A percentile compares a stretch with the other conserved stretches of the same genome.
These are phyloP conservation scores for Peucedramus taeniatus DNA, from an alignment of 2,113 vertebrate species.

Conservation along the genomic window DNA sequence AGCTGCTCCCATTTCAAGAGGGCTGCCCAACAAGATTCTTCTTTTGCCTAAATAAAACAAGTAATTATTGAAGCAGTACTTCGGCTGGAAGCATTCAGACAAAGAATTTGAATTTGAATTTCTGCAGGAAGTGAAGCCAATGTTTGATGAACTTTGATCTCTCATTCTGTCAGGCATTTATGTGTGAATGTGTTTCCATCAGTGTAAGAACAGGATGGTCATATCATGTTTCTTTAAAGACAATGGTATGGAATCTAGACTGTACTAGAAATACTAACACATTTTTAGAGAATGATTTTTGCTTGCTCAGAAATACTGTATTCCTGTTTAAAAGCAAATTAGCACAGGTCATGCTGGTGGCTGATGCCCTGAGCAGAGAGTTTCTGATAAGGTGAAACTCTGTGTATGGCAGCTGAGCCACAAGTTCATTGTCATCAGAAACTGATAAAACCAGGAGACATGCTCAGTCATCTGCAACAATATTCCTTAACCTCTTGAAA, in stretches of 20 bases:
- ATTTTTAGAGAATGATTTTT: not conserved
- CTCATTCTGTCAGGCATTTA: not conserved
- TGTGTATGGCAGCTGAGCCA: not conserved
- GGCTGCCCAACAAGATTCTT: not conserved
- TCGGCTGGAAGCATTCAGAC: not conserved
- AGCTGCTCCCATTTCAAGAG: not conserved
- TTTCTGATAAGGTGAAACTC: not conserved
- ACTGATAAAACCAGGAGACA: not conserved
- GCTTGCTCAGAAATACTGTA: not conserved
- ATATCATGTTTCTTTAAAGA: not conserved
- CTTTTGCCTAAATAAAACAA: slow-evolving; percentile 12
- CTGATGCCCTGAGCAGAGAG: not conserved
- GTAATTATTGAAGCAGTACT: not conserved
- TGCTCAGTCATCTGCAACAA: not conserved
- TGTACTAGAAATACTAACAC: not conserved
- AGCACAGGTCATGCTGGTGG: not conserved
- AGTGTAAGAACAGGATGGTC: not conserved
- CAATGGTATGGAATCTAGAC: not conserved
- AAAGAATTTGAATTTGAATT: slow-evolving; percentile 29
- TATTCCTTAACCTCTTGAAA: not conserved
- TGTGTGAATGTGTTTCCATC: not conserved
- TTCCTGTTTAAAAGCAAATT: not conserved
- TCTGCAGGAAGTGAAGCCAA: not conserved
- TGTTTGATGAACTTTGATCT: not conserved
- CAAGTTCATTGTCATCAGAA: slow-evolving; percentile 24